A percentile compares a stretch with the other conserved stretches of the same genome.
Evolutionary conservation across 2,113 vertebrate genomes (phyloP).

Genomic region (Salvelinus fontinalis): DNA sequence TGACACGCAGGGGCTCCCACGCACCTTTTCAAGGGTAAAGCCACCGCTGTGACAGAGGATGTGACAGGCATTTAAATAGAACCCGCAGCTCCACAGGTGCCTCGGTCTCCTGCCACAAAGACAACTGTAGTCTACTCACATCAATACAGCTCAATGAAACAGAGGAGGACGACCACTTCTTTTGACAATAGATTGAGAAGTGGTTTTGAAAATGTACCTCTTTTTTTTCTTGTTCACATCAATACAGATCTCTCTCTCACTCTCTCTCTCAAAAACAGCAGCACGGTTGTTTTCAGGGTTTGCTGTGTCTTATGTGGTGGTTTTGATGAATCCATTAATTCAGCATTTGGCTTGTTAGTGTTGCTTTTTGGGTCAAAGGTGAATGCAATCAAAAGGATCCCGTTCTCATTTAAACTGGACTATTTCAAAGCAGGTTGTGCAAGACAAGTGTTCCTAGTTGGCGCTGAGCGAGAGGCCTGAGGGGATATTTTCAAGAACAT

Average conservation of each 20-base stretch:
- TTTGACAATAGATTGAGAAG: too few relatives aligned
- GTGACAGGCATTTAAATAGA: slow-evolving; percentile 14
- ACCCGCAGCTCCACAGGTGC: too few relatives aligned
- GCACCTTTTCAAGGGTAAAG: slow-evolving; percentile 18
- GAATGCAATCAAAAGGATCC: slow-evolving; percentile 15
- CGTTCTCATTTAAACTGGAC: slow-evolving; percentile 14
- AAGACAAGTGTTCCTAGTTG: slow-evolving; percentile 5
- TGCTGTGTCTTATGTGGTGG: slow-evolving; percentile 11
- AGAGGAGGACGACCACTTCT: too few relatives aligned
- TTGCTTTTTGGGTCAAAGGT: not conserved
- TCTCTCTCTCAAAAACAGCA: not conserved
- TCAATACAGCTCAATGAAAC: too few relatives aligned
- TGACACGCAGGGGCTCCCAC: not conserved
- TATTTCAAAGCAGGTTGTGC: slow-evolving; percentile 25
- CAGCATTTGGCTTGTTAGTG: not conserved
- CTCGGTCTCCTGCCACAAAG: too few relatives aligned
- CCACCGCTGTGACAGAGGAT: not conserved
- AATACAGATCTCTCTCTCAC: not conserved
- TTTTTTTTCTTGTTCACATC: too few relatives aligned
- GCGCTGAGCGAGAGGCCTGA: not conserved
- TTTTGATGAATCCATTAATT: slow-evolving; percentile 5
- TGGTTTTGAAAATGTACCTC: too few relatives aligned
- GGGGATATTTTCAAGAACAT: not conserved
- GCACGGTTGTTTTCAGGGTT: not conserved
- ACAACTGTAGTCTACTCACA: too few relatives aligned